Base-by-base conservation (phyloP, 1,140 invertebrate species). In the Arion vulgaris region DNA sequence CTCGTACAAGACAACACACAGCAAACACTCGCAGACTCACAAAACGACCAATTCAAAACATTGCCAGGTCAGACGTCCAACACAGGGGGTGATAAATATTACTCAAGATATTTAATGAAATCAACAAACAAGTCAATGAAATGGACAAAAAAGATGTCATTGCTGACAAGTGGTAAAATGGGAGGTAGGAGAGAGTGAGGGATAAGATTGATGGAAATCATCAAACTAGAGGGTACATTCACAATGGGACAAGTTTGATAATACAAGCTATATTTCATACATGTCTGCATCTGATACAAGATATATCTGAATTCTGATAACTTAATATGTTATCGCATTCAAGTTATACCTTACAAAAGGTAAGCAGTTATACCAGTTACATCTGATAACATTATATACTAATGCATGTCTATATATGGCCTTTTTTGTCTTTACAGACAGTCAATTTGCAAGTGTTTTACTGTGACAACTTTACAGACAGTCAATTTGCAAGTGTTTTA, bases 91-190 rank as follows among this genome's bases (percentile, higher is more conserved):
- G n/a, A 66, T 32, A 11, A 32, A 66, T 66, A 32, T 1, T 66
- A 7, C n/a, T 32, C 9, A 66, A 66, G 32, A 66, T 66, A 66
- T 66, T 66, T 66, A 66, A 32, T 66, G 62, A n/a, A 66, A 28
- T 66, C 62, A 66, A 66, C 62, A 66, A 32, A 32, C 28, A 66
- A 66, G 28, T 66, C n/a, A 66, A 66, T 66, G 62, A n/a, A 32
- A 28, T 32, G n/a, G 28, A 23, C 53, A 57, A 57, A 57, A 49
- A 49, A n/a, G n/a, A 45, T n/a, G 26, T 9, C 23, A 23, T 57
- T 57, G 53, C 53, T 57, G 53, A 57, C 53, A 57, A 9, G 23
- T 15, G 53, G 53, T 57, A 57, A n/a, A 23, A 23, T 19, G 53
- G 53, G 53, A 19, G 19, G 45, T 9, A 49, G 45, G 45, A 23